Conservation (phyloP, 2,113 vertebrate species). For the Montifringilla adamsi region DNA sequence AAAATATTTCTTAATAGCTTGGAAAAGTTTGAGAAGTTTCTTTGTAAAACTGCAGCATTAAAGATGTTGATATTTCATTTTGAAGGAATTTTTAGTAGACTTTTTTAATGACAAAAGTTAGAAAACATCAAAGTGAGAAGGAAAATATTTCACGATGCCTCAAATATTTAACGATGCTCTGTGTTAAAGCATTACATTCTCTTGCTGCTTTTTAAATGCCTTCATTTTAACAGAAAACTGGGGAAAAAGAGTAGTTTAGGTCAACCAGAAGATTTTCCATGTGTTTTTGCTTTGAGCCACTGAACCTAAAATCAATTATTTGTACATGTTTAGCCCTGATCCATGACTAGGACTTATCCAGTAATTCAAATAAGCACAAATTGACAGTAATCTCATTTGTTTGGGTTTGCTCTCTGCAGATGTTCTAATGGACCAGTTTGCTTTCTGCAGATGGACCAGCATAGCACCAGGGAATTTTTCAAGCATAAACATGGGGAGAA, state of each 20-base stretch:
- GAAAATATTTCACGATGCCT: not conserved
- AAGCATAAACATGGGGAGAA: not conserved
- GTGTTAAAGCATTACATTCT: not conserved
- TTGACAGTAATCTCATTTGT: not conserved
- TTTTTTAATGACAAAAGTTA: not conserved
- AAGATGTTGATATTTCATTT: not conserved
- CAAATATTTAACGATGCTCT: not conserved
- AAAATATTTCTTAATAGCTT: not conserved
- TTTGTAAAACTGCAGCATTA: not conserved
- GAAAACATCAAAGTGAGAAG: not conserved
- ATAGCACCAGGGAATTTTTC: not conserved
- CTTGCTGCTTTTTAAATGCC: not conserved
- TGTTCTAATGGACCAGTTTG: not conserved
- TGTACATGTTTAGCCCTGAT: conserved; percentile 21
- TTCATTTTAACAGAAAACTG: not conserved
- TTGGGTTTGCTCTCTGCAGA: conserved; percentile 16
- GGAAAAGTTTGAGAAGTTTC: not conserved
- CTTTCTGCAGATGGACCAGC: not conserved
- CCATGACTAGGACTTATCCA: not conserved
- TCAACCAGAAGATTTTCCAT: not conserved
- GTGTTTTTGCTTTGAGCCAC: not conserved
- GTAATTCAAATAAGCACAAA: conserved; percentile 31
- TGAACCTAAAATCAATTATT: conserved; percentile 40
- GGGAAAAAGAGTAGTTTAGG: not conserved
- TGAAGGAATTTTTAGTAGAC: not conserved